Conservation (phyloP, 1,140 invertebrate species). For the Solenopsis fugax region DNA sequence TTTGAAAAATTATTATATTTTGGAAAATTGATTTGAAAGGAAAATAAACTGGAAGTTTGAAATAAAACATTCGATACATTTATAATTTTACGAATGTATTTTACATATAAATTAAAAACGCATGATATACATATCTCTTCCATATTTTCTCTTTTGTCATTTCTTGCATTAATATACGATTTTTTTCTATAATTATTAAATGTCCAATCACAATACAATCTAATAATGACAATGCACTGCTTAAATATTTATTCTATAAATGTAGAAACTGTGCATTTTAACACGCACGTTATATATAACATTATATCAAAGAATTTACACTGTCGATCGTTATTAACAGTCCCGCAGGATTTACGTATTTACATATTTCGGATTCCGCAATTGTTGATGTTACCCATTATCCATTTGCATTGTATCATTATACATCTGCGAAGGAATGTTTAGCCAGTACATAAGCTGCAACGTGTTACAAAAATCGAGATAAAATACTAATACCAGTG, state of each 20-base stretch:
- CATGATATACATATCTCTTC: neutral
- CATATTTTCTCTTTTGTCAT: neutral
- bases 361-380: conserved; percentile 14
- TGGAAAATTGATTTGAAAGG: neutral
- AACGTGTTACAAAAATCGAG: neutral
- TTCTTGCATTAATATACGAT: conserved; percentile 3
- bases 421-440: neutral
- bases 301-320: conserved; percentile 57
- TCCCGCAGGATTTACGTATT: conserved; percentile 21
- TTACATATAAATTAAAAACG: conserved; percentile 35
- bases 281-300: neutral
- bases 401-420: conserved; percentile 17
- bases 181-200: conserved; percentile 22
- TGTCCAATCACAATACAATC: conserved; percentile 25
- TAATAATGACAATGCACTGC: conserved; percentile 22
- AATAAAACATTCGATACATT: neutral
- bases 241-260: conserved; percentile 33
- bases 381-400: conserved; percentile 4
- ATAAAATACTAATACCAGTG: neutral
- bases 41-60: neutral
- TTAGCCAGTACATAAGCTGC: conserved; percentile 20
- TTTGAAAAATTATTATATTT: neutral
- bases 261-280: conserved; percentile 25
- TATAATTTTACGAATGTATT: conserved; percentile 46
- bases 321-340: neutral